These are phyloP conservation scores for Papio anubis DNA, from an alignment of 2,113 vertebrate genomes.

Conservation along the genomic window DNA sequence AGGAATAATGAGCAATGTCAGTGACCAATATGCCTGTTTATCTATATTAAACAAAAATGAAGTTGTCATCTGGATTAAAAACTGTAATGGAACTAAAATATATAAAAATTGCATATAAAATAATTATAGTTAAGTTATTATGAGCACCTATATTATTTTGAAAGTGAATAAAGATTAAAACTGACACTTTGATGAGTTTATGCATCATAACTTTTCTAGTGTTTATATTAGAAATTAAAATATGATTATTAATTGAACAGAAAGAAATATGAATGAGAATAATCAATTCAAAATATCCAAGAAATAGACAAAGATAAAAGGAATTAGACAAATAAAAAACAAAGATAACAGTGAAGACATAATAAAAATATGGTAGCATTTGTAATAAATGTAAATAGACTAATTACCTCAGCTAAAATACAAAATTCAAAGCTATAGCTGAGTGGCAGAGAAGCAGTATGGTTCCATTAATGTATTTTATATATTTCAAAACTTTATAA, in stretches of 20 bases:
- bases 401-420: not conserved
- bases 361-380: not conserved
- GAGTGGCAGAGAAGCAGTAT: not conserved
- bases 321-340: not conserved
- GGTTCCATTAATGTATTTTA: not conserved
- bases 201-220: not conserved
- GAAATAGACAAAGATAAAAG: not conserved
- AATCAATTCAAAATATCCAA: not conserved
- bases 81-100: not conserved
- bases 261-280: constrained; percentile 11
- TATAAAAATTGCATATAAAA: not conserved
- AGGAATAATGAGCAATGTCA: not conserved
- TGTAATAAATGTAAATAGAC: not conserved
- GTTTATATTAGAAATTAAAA: not conserved
- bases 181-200: not conserved
- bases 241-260: not conserved
- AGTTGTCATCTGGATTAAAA: not conserved
- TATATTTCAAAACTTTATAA: not conserved
- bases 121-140: not conserved
- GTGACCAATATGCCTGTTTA: not conserved
- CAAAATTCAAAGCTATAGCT: not conserved
- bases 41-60: not conserved
- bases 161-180: not conserved
- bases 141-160: not conserved
- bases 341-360: not conserved